These are phyloP conservation scores for Colistium nudipinnis DNA, from an alignment of 2,113 vertebrate species.

Conservation along the genomic window DNA sequence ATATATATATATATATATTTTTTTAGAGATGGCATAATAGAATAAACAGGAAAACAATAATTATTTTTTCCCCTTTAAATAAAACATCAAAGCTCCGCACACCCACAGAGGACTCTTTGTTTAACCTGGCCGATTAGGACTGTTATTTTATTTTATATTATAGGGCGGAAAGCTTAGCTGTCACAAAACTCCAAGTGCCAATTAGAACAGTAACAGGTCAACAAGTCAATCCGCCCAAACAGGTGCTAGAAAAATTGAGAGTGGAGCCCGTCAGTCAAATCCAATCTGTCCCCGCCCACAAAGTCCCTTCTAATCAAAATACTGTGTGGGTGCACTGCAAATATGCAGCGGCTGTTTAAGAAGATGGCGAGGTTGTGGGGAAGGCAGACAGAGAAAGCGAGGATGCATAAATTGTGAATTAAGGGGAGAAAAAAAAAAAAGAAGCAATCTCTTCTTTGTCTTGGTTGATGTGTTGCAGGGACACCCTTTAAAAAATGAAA, in stretches of 20 bases:
- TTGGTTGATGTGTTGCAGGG: slow-evolving; percentile 4
- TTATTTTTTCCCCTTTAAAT: background rate
- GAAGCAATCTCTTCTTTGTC: background rate
- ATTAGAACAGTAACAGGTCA: background rate
- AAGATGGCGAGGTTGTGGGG: background rate
- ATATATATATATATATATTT: no score
- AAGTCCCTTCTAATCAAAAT: background rate
- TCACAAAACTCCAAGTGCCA: background rate
- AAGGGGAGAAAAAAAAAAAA: slow-evolving; percentile 14
- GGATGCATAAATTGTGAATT: slow-evolving; percentile 15
- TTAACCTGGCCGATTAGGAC: background rate
- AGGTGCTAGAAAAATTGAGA: background rate
- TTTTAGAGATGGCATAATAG: no score
- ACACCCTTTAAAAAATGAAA: no score
- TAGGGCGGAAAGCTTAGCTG: background rate
- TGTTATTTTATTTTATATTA: no score
- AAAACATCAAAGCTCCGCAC: background rate
- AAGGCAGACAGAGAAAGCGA: background rate
- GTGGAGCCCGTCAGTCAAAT: slow-evolving; percentile 3
- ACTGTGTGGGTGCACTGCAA: background rate
- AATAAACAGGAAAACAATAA: no score
- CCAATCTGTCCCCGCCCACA: no score
- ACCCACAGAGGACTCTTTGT: background rate
- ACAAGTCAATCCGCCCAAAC: background rate
- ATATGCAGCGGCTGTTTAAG: background rate